These are phyloP conservation scores for Streblospio benedicti DNA, from an alignment of 1,140 invertebrate genomes.

Conservation along the genomic window DNA sequence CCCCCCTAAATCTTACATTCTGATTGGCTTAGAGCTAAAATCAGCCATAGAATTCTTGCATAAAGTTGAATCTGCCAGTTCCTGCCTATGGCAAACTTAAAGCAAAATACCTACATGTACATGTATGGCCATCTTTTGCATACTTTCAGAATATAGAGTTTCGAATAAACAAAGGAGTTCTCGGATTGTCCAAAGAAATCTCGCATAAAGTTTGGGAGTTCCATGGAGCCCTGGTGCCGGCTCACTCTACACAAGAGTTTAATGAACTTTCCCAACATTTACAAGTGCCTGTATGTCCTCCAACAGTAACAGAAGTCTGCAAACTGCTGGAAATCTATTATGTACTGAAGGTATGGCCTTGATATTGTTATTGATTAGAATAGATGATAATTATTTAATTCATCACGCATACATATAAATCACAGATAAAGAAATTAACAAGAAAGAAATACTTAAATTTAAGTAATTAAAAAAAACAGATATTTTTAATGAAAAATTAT, in stretches of 20 bases:
- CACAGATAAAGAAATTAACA: too few relatives aligned
- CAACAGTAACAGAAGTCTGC: constrained; percentile 65
- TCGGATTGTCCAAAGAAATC: constrained; percentile 64
- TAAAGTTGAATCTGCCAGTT: too few relatives aligned
- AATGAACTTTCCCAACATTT: constrained; percentile 45
- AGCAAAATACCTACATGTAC: too few relatives aligned
- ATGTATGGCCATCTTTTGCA: constrained; percentile 20
- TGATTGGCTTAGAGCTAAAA: too few relatives aligned
- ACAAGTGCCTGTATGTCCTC: constrained; percentile 71
- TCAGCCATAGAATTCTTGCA: too few relatives aligned
- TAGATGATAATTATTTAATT: constrained; percentile 17
- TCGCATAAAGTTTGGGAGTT: constrained; percentile 67
- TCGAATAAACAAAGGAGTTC: constrained; percentile 69
- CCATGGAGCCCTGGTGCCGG: constrained; percentile 56
- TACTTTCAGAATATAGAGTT: constrained; percentile 64
- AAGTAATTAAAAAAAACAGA: neutral
- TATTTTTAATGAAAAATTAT: neutral
- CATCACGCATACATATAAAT: constrained; percentile 12
- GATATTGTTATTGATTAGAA: constrained; percentile 10
- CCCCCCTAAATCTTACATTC: too few relatives aligned
- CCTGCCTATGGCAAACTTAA: too few relatives aligned
- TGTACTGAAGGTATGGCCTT: constrained; percentile 59
- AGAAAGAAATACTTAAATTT: neutral
- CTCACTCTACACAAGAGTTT: constrained; percentile 51
- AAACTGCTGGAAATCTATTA: constrained; percentile 72